A percentile compares a stretch with the other conserved stretches of the same genome.
Evolutionary conservation across 2,888 invertebrate genomes (phyloP).

Genomic region (Diogma glabrata): DNA sequence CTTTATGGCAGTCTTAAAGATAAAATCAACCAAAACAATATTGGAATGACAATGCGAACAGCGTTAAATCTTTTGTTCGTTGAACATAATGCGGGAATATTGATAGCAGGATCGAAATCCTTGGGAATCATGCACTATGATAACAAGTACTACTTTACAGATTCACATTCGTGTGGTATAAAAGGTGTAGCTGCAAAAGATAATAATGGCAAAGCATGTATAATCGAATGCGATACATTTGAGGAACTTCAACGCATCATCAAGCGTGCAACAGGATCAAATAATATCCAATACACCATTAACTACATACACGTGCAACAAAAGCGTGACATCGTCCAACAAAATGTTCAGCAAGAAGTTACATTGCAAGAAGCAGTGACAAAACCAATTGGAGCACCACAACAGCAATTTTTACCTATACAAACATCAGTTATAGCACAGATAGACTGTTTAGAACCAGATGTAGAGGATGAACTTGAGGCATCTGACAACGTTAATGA

Average conservation of each 20-base stretch:
- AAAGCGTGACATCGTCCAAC: no score
- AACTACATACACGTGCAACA: slow-evolving; percentile 12
- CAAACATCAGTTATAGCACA: slow-evolving; percentile 19
- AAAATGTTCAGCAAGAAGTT: no score
- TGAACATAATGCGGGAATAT: slow-evolving; percentile 11
- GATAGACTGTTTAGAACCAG: no score
- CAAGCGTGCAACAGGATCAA: slow-evolving; percentile 18
- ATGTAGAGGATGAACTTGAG: slow-evolving; percentile 19
- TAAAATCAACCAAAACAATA: slow-evolving; percentile 4
- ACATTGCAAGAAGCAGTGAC: not conserved
- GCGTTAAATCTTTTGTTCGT: slow-evolving; percentile 12
- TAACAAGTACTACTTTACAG: slow-evolving; percentile 19
- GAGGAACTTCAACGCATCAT: slow-evolving; percentile 12
- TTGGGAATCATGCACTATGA: slow-evolving; percentile 14
- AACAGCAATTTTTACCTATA: not conserved
- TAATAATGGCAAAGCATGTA: no score
- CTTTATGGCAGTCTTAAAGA: slow-evolving; percentile 12
- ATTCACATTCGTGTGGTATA: slow-evolving; percentile 22
- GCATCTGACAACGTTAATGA: slow-evolving; percentile 17
- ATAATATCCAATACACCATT: slow-evolving; percentile 16
- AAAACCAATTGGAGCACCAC: not conserved
- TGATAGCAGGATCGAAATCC: slow-evolving; percentile 9
- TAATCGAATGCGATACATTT: slow-evolving; percentile 17
- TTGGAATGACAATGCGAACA: slow-evolving; percentile 5
- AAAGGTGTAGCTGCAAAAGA: slow-evolving; percentile 17